Evolutionary conservation across 1,140 invertebrate species (phyloP).

Genomic region (Sycophaga agraensis): DNA sequence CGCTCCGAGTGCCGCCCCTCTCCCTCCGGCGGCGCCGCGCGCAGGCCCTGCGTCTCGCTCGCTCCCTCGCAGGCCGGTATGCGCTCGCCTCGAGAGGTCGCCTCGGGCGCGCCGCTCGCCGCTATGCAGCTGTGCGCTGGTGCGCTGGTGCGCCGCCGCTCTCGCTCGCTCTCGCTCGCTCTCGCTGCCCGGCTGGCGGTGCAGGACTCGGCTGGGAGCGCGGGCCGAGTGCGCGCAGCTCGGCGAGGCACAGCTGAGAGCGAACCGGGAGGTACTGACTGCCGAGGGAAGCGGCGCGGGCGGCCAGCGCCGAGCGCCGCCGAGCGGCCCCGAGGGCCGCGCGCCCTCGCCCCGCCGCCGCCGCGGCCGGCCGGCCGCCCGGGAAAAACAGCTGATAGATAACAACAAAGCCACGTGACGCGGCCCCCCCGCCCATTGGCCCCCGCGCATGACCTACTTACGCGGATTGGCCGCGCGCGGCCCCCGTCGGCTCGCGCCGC

Average conservation of each 20-base stretch:
- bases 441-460: constrained; percentile 50
- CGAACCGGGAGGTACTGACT: constrained; percentile 52
- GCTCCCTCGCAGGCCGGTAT: neutral
- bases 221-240: neutral
- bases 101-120: neutral
- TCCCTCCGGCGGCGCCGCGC: neutral
- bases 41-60: too few species aligned
- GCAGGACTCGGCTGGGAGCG: too few species aligned
- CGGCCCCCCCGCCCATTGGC: constrained; percentile 12
- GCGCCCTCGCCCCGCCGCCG: constrained; percentile 11
- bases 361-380: constrained; percentile 35
- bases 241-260: constrained; percentile 53
- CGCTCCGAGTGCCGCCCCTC: too few species aligned
- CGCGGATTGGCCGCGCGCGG: constrained; percentile 44
- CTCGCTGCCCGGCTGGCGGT: neutral
- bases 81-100: constrained; percentile 26
- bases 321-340: constrained; percentile 12
- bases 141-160: neutral
- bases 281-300: constrained; percentile 29
- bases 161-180: neutral
- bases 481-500: constrained; percentile 3
- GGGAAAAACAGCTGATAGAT: constrained; percentile 63
- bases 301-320: constrained; percentile 28
- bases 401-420: constrained; percentile 62
- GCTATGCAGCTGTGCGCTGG: neutral